Evolutionary conservation across 2,113 vertebrate genomes (phyloP), one percentile per base, ranked within the genome.

Genomic region (Oreochromis spilurus): DNA sequence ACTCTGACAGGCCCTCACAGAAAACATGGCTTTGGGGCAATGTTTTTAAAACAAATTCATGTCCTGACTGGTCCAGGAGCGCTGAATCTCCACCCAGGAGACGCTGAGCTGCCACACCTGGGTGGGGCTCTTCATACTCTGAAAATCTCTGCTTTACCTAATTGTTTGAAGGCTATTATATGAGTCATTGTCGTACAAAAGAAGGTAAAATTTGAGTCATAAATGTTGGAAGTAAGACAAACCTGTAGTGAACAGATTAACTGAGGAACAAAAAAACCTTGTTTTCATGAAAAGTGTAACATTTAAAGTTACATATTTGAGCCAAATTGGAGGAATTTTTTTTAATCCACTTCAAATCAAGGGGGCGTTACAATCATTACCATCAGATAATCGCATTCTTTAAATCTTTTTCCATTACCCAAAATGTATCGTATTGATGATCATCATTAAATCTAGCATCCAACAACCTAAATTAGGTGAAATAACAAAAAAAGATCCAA

Each of bases 61-160:
- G 95, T 91, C 91, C 78, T 7, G 62, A 94, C 96, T 90, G 81
- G 94, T 83, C 78, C 67, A 1, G 8, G 53, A 13, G 43, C 12
- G 16, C 21, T 19, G 11, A 6, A 6, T 48, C 83, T 65, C 53
- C 53, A 72, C 91, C 85, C 45, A 50, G 9, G 16, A 40, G 7
- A n/a, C 8, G 0, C 67, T 72, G 67, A 72, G 21, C 24, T 10
- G 40, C 40, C 40, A 11, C 40, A 48, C 1, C 2, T 29, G 43
- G 3, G 43, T 10, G 9, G 43, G 19, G 43, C 24, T 16, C 43
- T 53, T 72, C 38, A 50, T 16, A n/a, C 58, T 17, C 21, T 2
- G 0, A 58, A 79, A 21, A 57, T 19, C 21, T 48, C 43, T 14
- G 16, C 4, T n/a, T n/a, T 31, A 24, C 16, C 29, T 77, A 34